Evolutionary conservation across 2,888 invertebrate species (phyloP).

Genomic region (Aleiodes leptofemur): DNA sequence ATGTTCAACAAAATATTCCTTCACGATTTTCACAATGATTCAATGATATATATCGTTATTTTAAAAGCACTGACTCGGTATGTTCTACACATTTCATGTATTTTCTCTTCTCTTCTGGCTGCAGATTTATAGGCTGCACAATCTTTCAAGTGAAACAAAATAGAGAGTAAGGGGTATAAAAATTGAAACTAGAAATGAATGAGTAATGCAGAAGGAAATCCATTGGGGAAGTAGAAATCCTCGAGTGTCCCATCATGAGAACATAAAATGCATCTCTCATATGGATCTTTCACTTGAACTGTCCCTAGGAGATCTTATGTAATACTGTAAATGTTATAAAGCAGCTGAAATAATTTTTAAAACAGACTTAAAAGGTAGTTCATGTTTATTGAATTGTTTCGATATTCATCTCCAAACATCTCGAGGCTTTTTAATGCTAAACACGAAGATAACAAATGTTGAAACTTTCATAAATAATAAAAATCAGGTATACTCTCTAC

Average conservation of each 20-base stretch:
- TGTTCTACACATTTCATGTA: constrained; percentile 23
- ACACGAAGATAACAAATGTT: too few species aligned
- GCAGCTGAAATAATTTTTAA: neutral
- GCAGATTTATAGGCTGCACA: constrained; percentile 37
- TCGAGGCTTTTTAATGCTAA: too few species aligned
- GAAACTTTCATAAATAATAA: too few species aligned
- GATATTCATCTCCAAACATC: neutral
- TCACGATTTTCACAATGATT: constrained; percentile 22
- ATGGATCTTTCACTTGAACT: constrained; percentile 42
- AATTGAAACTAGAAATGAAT: constrained; percentile 36
- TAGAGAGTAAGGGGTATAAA: constrained; percentile 11
- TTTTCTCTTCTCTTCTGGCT: constrained; percentile 16
- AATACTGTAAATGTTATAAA: neutral
- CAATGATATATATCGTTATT: constrained; percentile 33
- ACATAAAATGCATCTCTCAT: constrained; percentile 44
- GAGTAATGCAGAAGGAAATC: constrained; percentile 32
- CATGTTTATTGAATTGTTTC: constrained; percentile 4
- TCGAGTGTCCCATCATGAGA: constrained; percentile 44
- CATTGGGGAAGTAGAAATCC: neutral
- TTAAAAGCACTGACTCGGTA: constrained; percentile 31
- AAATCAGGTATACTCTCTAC: neutral
- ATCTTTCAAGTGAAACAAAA: neutral
- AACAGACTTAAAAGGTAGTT: neutral
- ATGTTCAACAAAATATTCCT: constrained; percentile 43
- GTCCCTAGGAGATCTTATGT: constrained; percentile 13